phyloP scores from a whole-genome alignment of 2,888 invertebrate genomes.

The Amblyteles armatorius region DNA sequence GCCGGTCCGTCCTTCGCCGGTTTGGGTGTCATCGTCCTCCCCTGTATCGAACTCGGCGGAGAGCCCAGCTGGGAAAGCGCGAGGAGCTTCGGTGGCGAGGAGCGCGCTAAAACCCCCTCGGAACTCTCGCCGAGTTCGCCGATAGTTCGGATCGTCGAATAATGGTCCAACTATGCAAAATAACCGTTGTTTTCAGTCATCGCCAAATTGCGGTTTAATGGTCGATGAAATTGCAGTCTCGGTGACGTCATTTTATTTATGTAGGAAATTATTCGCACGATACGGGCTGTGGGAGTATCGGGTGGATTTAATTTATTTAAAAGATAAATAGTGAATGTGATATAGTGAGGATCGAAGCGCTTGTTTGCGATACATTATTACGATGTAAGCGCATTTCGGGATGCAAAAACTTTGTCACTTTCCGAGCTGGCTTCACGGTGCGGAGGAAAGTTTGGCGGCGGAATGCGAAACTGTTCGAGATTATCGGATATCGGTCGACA shows the following conservation, averaged over 20 bases:
- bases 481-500: background rate
- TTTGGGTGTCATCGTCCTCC: background rate
- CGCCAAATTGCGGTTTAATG: background rate
- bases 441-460: background rate
- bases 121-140: background rate
- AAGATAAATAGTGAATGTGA: background rate
- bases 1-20: background rate
- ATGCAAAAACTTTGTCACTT: too few species aligned
- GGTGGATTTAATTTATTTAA: background rate
- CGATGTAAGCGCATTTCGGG: background rate
- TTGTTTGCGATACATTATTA: background rate
- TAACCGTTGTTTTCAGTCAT: background rate
- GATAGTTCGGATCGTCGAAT: background rate
- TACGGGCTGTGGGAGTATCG: background rate
- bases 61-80: background rate
- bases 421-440: background rate
- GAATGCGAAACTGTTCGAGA: background rate
- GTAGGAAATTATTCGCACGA: background rate
- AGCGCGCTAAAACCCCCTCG: background rate
- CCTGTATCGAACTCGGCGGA: background rate
- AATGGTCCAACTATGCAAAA: background rate
- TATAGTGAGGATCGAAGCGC: background rate
- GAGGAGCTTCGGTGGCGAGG: background rate
- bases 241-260: background rate
- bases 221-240: background rate